phyloP scores from a whole-genome alignment of 2,888 invertebrate genomes.

The Epicampocera succincta region DNA sequence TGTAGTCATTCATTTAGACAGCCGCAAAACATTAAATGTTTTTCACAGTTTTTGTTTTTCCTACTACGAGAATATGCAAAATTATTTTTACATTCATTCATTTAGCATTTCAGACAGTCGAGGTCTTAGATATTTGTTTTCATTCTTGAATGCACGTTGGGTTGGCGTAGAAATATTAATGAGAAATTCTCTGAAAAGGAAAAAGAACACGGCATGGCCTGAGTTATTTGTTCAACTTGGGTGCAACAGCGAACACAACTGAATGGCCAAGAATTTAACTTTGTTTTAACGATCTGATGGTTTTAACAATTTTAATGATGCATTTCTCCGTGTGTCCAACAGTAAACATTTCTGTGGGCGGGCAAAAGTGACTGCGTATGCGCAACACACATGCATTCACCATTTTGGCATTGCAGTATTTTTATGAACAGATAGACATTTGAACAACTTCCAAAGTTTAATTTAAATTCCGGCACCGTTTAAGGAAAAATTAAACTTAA shows the following conservation, averaged over 20 bases:
- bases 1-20: conserved; percentile 35
- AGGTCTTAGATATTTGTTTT: background rate
- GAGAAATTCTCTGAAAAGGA: background rate
- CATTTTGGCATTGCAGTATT: background rate
- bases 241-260: background rate
- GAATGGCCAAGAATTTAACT: too few species aligned
- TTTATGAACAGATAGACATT: background rate
- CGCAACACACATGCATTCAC: conserved; percentile 6
- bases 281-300: too few species aligned
- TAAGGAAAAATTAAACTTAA: conserved; percentile 28
- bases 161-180: background rate
- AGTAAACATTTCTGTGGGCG: conserved; percentile 27
- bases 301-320: background rate
- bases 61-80: conserved; percentile 48
- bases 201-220: background rate
- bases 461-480: conserved; percentile 59
- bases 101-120: background rate
- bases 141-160: background rate
- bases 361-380: conserved; percentile 16
- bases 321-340: conserved; percentile 10
- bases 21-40: conserved; percentile 56
- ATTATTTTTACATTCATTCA: conserved; percentile 12
- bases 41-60: conserved; percentile 50
- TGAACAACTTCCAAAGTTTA: conserved; percentile 50
- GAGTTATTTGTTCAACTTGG: background rate